phyloP scores from a whole-genome alignment of 2,113 vertebrate species.

The Plotosus lineatus region DNA sequence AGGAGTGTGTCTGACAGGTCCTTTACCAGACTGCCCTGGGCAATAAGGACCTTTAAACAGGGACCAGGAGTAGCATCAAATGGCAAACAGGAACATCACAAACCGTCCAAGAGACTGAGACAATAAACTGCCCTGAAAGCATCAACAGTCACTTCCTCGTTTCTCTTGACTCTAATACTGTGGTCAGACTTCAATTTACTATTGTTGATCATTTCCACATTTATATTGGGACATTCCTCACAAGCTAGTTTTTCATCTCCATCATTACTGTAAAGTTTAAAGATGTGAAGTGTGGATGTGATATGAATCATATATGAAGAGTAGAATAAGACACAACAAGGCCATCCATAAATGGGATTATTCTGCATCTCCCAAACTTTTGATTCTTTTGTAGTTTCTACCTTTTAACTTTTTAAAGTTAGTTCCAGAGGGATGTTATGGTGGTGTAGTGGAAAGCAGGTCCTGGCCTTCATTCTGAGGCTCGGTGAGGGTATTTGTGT shows the following conservation, averaged over 20 bases:
- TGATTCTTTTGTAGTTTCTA: background rate
- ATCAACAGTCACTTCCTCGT: background rate
- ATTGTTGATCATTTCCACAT: conserved; percentile 1
- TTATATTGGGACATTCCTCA: background rate
- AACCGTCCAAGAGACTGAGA: conserved; percentile 9
- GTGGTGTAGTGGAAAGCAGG: no score
- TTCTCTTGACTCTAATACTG: background rate
- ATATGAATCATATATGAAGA: background rate
- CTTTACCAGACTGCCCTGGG: conserved; percentile 39
- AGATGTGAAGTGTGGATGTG: background rate
- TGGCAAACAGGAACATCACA: conserved; percentile 30
- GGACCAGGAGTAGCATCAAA: conserved; percentile 27
- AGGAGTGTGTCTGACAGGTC: conserved; percentile 49
- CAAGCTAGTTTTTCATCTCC: background rate
- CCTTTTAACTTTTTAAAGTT: no score
- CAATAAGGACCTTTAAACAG: conserved; percentile 46
- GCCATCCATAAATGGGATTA: background rate
- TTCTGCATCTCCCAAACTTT: background rate
- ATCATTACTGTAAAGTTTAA: background rate
- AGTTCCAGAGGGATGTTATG: no score
- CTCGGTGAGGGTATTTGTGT: no score
- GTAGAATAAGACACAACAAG: background rate
- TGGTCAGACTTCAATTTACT: background rate
- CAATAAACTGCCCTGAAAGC: conserved; percentile 6
- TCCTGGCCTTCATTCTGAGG: no score